phyloP scores from a whole-genome alignment of 92 coral and sea anemone species.

The Hydrozoanthus gracilis region DNA sequence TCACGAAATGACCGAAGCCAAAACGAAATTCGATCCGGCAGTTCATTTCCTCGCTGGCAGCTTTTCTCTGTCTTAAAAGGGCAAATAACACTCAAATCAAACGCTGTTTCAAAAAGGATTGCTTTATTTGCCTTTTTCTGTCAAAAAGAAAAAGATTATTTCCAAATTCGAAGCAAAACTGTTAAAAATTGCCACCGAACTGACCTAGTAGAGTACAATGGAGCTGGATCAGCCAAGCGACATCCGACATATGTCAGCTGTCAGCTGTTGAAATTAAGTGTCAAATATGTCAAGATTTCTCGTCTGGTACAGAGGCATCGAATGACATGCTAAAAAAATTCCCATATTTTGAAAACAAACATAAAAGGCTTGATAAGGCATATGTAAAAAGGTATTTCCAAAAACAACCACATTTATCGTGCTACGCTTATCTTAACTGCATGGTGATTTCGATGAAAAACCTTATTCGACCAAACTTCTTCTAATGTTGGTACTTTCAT shows the following conservation, averaged over 20 bases:
- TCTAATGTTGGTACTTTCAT: too few relatives aligned
- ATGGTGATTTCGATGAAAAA: too few relatives aligned
- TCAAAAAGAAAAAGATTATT: not conserved
- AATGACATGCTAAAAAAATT: not conserved
- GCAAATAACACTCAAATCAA: not conserved
- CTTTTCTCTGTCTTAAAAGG: not conserved
- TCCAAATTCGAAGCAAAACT: not conserved
- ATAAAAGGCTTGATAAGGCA: too few relatives aligned
- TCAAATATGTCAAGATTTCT: constrained; percentile 12
- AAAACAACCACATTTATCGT: too few relatives aligned
- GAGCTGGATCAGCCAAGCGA: not conserved
- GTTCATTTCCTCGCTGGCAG: not conserved
- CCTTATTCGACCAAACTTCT: too few relatives aligned
- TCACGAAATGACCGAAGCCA: constrained; percentile 46
- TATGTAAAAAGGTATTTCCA: too few relatives aligned
- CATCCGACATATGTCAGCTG: constrained; percentile 26
- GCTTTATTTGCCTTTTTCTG: not conserved
- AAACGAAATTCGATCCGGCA: constrained; percentile 42
- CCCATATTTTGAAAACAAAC: not conserved
- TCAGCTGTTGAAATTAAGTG: constrained; percentile 37
- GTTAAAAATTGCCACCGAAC: not conserved
- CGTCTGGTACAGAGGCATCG: not conserved
- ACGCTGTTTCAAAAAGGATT: not conserved
- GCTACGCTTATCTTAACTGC: too few relatives aligned
- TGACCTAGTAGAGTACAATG: not conserved